Percentiles rank a stretch among this genome's conserved stretches.
phyloP scores from a whole-genome alignment of 1,140 invertebrate species.

The Atta cephalotes region DNA sequence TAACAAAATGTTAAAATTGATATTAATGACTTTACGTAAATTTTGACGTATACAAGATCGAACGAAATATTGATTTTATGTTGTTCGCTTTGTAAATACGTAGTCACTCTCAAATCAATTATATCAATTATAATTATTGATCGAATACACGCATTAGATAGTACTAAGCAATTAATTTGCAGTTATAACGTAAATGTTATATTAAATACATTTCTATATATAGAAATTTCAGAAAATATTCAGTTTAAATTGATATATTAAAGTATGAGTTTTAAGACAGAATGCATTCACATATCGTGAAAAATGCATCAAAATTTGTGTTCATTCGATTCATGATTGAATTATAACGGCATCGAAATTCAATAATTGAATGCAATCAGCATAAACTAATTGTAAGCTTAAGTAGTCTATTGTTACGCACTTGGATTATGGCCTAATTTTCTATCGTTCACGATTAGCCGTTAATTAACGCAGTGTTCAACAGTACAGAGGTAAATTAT shows the following conservation, averaged over 20 bases:
- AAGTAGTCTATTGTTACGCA: conserved; percentile 46
- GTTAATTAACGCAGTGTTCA: conserved; percentile 23
- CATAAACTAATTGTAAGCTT: conserved; percentile 17
- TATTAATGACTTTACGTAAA: neutral
- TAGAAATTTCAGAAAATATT: neutral
- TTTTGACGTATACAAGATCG: neutral
- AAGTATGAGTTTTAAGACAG: neutral
- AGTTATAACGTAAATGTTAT: neutral
- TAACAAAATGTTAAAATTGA: neutral
- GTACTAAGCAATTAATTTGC: neutral
- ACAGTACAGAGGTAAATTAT: neutral
- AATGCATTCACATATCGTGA: neutral
- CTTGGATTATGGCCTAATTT: conserved; percentile 55
- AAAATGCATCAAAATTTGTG: conserved; percentile 17
- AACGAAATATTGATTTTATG: conserved; percentile 8
- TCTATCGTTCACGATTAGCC: conserved; percentile 24
- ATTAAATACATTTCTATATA: neutral
- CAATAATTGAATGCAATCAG: conserved; percentile 44
- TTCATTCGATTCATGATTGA: conserved; percentile 6
- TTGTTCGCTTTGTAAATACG: neutral
- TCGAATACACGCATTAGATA: neutral
- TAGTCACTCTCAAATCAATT: neutral
- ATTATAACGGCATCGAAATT: neutral
- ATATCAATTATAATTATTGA: conserved; percentile 20
- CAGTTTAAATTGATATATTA: neutral